Evolutionary conservation across 2,888 invertebrate genomes (phyloP), one percentile per base, ranked within the genome.

Genomic region (Tryphoninae sp.): DNA sequence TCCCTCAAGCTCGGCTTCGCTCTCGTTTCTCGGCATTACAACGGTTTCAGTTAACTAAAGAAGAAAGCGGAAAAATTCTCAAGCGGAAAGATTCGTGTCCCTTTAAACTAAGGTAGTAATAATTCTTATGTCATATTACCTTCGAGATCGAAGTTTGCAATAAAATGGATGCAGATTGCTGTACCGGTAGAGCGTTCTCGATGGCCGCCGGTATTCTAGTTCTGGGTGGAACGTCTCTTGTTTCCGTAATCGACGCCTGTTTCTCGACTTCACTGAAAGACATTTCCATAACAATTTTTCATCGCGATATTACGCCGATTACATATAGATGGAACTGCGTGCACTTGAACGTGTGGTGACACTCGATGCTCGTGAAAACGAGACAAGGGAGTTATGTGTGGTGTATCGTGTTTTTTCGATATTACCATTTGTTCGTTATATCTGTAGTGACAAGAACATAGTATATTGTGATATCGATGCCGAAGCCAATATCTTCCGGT

Each of bases 1-100:
- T 83, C 88, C 9, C 87, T 90, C 78, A 71, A 73, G 78, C 1
- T 82, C 78, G 7, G 84, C 80, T 40, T 84, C 85, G 40, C 58
- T 33, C 49, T 69, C 84, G 4, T 83, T 13, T 72, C 82, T 85
- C 68, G 79, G 49, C 61, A 84, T 81, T 42, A 78, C 67, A 2
- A 69, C 65, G 26, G 49, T 73, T 19, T 82, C 81, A 22, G 59
- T 26, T 2, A 82, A 23, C 84, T 84, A 49, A 22, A 40, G 53
- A 2, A 23, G 61, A 19, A 67, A 11, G 53, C 2, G 13, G 16
- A 55, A 55, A 16, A 9, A 55, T 16, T 55, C 4, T 9, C 1
- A 22, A 55, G 9, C 1, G 19, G 2, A 53, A 19, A 61, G 13
- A 9, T 19, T 22, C 26, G 2, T 8, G 13, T 16, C 45, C 13